Base-by-base conservation (phyloP, 2,888 invertebrate species). In the Agrochola circellaris region DNA sequence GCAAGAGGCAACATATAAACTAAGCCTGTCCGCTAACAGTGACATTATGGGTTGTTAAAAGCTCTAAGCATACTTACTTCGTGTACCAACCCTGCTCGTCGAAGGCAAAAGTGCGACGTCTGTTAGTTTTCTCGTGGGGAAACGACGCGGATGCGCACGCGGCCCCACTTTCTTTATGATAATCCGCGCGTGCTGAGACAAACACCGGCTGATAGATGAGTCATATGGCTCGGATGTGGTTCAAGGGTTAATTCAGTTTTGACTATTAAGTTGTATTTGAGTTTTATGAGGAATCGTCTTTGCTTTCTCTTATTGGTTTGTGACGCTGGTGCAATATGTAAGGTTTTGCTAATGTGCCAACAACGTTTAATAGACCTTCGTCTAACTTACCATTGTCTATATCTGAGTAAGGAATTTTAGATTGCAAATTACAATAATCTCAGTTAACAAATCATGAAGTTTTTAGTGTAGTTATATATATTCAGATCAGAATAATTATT, bases 121-220 rank as follows among this genome's bases (percentile, higher is more conserved):
- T 80, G 66, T 75, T 42, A 56, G 84, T 87, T 89, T 89, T 88
- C 90, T 86, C 78, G 81, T 70, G 66, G 82, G 79, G 71, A 83
- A 85, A 79, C 78, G 73, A 74, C 67, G 73, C 84, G 84, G 84
- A 81, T 84, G 87, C 82, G 84, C 85, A 83, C 84, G 51, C 80
- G 90, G 88, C 89, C 91, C 89, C 90, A 93, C 95, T 95, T 95
- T 95, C 95, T 94, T 92, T 94, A 94, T 94, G 93, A 90, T 93
- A 94, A 94, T 93, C 72, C 23, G 60, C 69, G 68, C 81, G 73
- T 78, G 73, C 67, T 51, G 42, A 81, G 77, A 77, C 84, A 77
- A 84, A 77, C 81, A 65, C 71, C 69, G 26, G n/a, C 70, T 65
- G 66, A 77, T 62, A 69, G 15, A 65, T 69, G 65, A 83, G 20